Evolutionary conservation across 2,888 invertebrate species (phyloP).

Genomic region (Seira sanloemensis): DNA sequence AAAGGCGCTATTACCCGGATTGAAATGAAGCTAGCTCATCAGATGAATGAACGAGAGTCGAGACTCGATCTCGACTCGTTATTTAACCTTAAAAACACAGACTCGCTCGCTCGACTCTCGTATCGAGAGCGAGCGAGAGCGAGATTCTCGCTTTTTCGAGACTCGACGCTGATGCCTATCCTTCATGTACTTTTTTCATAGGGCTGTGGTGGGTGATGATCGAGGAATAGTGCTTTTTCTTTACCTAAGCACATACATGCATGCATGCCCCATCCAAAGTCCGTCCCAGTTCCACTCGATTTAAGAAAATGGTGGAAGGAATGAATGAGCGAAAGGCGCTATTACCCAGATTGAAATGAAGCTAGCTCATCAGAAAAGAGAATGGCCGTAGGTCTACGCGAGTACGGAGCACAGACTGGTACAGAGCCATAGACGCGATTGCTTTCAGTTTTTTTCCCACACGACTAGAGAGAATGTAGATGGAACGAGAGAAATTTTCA

Average conservation of each 20-base stretch:
- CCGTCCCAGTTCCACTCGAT: conserved; percentile 34
- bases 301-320: conserved; percentile 24
- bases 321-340: conserved; percentile 3
- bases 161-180: not conserved
- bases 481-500: conserved; percentile 27
- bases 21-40: conserved; percentile 23
- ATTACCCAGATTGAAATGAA: conserved; percentile 21
- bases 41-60: not conserved
- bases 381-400: no score
- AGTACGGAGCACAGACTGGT: conserved; percentile 57
- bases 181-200: no score
- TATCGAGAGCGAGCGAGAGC: no score
- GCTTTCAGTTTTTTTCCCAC: not conserved
- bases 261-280: not conserved
- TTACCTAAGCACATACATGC: not conserved
- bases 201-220: no score
- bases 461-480: no score
- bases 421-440: conserved; percentile 22
- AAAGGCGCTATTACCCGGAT: conserved; percentile 3
- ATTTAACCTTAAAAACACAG: no score
- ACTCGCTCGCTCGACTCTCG: no score
- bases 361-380: conserved; percentile 11
- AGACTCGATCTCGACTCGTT: not conserved
- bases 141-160: not conserved
- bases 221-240: conserved; percentile 16